Base-by-base conservation (phyloP, 1,140 invertebrate species). In the Cydia pomonella region DNA sequence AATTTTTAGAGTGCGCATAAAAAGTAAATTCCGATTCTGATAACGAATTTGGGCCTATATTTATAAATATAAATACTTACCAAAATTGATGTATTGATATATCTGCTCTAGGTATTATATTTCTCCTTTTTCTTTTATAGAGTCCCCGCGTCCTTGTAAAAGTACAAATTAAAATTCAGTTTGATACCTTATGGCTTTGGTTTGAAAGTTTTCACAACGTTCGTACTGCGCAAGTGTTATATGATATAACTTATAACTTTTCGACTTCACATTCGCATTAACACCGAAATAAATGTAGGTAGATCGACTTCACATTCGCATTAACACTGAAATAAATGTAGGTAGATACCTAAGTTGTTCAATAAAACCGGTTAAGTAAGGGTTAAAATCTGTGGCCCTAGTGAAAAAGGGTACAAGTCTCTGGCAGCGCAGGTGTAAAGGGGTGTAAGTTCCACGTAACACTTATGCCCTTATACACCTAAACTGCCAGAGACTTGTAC, bases 1-100 rank as follows among this genome's bases (percentile, higher is more conserved):
- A 81, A 84, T 85, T 84, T 84, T 77, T 75, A 79, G 75, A 73
- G 76, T 78, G 76, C 73, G 50, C 66, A 84, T 76, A 88, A 85
- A 84, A 85, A 87, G 82, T 80, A 66, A 16, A 78, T 73, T 69
- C 33, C 72, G 66, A 73, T 3, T 78, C 73, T 10, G 79, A 81
- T 79, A 83, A 87, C 84, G 80, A 84, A 82, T 79, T 53, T 80
- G 4, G 78, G 79, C 77, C 83, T 81, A 74, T 79, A 23, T 21
- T 59, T 21, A 53, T 6, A 1, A 13, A 0, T 16, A 18, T 41
- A 7, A 41, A 41, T 41, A 13, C 3, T 44, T 44, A 44, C 3
- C 12, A 44, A 44, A 44, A 16, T 13, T 12, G 13, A 16, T 16
- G 41, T 44, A 41, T 41, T 41, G 2, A 0, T 44, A 16, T 44